Percentiles rank a stretch among this genome's conserved stretches.
Evolutionary conservation across 2,113 vertebrate species (phyloP).

Genomic region (Lonchura striata): DNA sequence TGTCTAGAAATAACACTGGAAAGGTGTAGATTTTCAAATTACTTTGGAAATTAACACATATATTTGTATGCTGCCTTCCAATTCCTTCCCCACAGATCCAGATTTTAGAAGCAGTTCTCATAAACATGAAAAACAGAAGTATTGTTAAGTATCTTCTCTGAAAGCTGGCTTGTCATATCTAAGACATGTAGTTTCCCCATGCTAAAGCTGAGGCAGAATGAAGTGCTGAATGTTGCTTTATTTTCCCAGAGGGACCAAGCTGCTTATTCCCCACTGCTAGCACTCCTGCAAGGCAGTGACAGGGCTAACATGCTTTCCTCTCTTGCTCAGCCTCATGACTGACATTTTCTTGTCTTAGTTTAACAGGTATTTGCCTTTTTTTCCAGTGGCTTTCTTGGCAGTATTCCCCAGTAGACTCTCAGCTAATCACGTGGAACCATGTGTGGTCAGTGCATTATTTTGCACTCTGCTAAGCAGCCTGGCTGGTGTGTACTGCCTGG

Average conservation of each 20-base stretch:
- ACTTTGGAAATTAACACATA: background rate
- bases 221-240: background rate
- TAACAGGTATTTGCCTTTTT: background rate
- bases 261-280: background rate
- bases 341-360: background rate
- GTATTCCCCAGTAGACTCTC: background rate
- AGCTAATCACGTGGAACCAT: background rate
- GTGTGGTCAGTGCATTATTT: background rate
- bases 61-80: background rate
- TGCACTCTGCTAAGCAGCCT: background rate
- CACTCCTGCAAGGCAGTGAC: background rate
- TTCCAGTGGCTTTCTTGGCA: background rate
- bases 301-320: background rate
- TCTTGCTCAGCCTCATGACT: background rate
- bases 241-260: background rate
- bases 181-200: background rate
- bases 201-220: background rate
- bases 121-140: background rate
- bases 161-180: background rate
- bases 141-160: background rate
- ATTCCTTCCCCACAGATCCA: background rate
- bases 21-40: background rate
- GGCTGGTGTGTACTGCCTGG: accelerated
- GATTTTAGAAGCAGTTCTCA: background rate
- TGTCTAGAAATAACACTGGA: background rate